Base-by-base conservation (phyloP, 2,888 invertebrate genomes). In the Heliconius charithonia region DNA sequence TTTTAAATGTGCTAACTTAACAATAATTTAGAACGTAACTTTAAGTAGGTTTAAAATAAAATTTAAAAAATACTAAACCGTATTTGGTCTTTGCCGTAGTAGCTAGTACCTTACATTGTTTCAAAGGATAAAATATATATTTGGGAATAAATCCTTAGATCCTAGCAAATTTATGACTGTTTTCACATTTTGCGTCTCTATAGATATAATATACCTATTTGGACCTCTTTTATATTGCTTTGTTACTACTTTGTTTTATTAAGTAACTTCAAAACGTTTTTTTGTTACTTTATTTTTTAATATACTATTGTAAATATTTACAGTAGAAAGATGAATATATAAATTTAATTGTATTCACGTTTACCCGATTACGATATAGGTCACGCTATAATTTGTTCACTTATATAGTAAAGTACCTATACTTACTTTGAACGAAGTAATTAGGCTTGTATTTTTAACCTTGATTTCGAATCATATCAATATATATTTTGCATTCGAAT, bases 321-420 rank as follows among this genome's bases (percentile, higher is more conserved):
- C 32, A 22, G n/a, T 32, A 66, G 22, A 66, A 32, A 22, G 67
- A 41, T 69, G 13, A 41, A 69, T 45, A 19, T 69, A 41, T 37
- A 69, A 69, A 25, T 69, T 69, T 45, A 27, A 69, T 69, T 16
- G 27, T 45, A 69, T 41, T 67, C 67, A 67, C 67, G 41, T 37
- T n/a, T 67, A 37, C 22, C 29, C 4, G 32, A 32, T 32, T 37
- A 69, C 69, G 32, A 75, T 56, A 56, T 19, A 63, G 62, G 66
- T 69, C 69, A 59, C 27, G 76, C 37, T 69, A 62, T 76, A 70
- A 70, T 59, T 76, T 22, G 69, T 3, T 69, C 69, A 69, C 67
- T 69, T 41, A 13, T 37, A 76, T 13, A 6, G 51, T 69, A 16
- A 69, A 69, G 69, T 32, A 32, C 32, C 32, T 41, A 41, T 37